Evolutionary conservation across 2,113 vertebrate species (phyloP).

Genomic region (Cyanistes caeruleus): DNA sequence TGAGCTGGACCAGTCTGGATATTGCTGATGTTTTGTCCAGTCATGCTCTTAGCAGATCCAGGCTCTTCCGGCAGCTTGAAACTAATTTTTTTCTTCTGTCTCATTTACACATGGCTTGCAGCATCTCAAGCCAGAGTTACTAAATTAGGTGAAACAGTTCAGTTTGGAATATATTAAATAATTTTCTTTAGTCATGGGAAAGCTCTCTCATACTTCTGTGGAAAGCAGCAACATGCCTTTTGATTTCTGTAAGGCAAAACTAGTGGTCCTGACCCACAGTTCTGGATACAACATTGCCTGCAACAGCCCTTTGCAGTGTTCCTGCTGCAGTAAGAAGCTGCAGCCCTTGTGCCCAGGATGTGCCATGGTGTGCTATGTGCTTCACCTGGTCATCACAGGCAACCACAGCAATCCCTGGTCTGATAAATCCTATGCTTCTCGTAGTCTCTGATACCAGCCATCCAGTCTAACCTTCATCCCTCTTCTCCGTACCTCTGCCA

Average conservation of each 20-base stretch:
- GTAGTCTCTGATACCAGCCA: background rate
- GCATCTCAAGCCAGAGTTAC: background rate
- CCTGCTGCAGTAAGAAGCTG: background rate
- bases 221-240: background rate
- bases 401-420: background rate
- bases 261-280: background rate
- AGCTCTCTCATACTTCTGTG: background rate
- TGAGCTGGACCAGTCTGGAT: background rate
- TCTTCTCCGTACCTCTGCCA: background rate
- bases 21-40: background rate
- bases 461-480: background rate
- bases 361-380: rapidly evolving
- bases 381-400: rapidly evolving
- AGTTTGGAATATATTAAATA: background rate
- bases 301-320: background rate
- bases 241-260: background rate
- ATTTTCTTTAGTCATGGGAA: background rate
- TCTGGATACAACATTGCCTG: background rate
- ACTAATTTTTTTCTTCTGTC: background rate
- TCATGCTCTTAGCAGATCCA: background rate
- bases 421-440: background rate
- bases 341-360: background rate
- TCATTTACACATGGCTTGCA: background rate
- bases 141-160: background rate
- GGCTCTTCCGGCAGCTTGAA: background rate